Percentiles rank a stretch among this genome's conserved stretches.
phyloP scores from a whole-genome alignment of 2,888 invertebrate species.

The Platycheirus albimanus region DNA sequence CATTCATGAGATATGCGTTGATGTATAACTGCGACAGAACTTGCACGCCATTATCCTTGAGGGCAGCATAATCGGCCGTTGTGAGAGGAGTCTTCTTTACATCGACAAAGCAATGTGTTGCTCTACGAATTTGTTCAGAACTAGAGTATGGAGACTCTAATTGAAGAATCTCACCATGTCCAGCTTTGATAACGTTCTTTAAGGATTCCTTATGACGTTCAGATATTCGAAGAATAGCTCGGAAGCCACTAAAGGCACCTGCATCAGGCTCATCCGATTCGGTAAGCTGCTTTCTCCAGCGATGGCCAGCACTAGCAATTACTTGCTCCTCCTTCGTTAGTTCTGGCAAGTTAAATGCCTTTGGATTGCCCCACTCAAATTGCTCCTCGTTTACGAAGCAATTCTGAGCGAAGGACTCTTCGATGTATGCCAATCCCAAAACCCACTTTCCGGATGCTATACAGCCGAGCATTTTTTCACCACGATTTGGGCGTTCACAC shows the following conservation, averaged over 20 bases:
- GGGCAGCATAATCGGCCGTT: constrained; percentile 76
- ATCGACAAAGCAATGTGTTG: constrained; percentile 82
- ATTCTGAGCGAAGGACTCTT: constrained; percentile 84
- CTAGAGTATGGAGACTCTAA: constrained; percentile 78
- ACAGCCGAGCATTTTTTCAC: constrained; percentile 93
- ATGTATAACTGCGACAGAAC: constrained; percentile 81
- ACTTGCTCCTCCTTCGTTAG: constrained; percentile 83
- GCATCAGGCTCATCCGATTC: constrained; percentile 82
- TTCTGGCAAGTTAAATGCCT: constrained; percentile 83
- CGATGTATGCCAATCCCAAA: constrained; percentile 90
- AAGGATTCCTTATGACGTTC: constrained; percentile 85
- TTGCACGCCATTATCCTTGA: constrained; percentile 77
- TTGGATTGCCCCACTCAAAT: constrained; percentile 93
- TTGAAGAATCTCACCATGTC: constrained; percentile 88
- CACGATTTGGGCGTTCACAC: constrained; percentile 89
- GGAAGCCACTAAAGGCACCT: constrained; percentile 84
- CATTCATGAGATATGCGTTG: constrained; percentile 80
- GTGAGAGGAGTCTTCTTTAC: constrained; percentile 78
- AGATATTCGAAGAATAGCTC: constrained; percentile 85
- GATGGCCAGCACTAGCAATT: constrained; percentile 85
- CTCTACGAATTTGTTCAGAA: constrained; percentile 66
- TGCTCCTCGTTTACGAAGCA: constrained; percentile 86
- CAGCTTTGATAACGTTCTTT: constrained; percentile 89
- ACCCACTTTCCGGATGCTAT: constrained; percentile 96
- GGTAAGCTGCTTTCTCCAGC: constrained; percentile 87